phyloP scores from a whole-genome alignment of 23 tunicate species.

The Styela clava region DNA sequence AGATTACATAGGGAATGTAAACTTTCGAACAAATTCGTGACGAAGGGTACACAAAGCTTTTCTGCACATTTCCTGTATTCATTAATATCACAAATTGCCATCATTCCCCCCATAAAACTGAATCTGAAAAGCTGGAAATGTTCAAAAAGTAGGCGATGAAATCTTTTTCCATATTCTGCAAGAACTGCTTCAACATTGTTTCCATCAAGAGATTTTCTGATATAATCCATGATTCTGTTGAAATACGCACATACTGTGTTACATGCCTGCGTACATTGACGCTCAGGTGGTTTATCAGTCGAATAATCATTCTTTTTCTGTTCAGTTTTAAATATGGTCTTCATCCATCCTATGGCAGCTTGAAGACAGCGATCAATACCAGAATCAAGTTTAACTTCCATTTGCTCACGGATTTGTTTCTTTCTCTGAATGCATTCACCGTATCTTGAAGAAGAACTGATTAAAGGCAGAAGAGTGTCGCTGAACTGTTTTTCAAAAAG shows the following conservation, averaged over 20 bases:
- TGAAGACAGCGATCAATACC: conserved; percentile 73
- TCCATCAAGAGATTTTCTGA: conserved; percentile 79
- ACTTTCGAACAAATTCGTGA: conserved; percentile 67
- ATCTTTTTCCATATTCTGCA: conserved; percentile 66
- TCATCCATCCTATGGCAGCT: conserved; percentile 87
- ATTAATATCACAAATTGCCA: conserved; percentile 95
- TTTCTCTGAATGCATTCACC: conserved; percentile 82
- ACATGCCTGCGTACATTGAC: conserved; percentile 86
- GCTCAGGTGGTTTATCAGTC: conserved; percentile 64
- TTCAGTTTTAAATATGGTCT: conserved; percentile 48
- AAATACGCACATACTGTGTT: conserved; percentile 69
- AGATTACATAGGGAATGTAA: conserved; percentile 92
- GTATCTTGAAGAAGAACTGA: conserved; percentile 61
- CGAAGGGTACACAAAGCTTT: conserved; percentile 40
- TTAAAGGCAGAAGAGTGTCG: conserved; percentile 84
- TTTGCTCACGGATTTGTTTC: conserved; percentile 67
- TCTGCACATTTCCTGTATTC: conserved; percentile 81
- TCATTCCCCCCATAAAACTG: conserved; percentile 89
- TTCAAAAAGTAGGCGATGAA: conserved; percentile 79
- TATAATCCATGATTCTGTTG: conserved; percentile 38
- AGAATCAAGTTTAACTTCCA: conserved; percentile 83
- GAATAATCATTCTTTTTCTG: conserved; percentile 78
- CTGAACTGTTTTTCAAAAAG: conserved; percentile 95
- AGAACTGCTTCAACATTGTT: conserved; percentile 81
- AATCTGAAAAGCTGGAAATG: conserved; percentile 84